A percentile compares a stretch with the other conserved stretches of the same genome.
These are phyloP conservation scores for Stegophylla sp. DNA, from an alignment of 2,888 invertebrate species.

Conservation along the genomic window DNA sequence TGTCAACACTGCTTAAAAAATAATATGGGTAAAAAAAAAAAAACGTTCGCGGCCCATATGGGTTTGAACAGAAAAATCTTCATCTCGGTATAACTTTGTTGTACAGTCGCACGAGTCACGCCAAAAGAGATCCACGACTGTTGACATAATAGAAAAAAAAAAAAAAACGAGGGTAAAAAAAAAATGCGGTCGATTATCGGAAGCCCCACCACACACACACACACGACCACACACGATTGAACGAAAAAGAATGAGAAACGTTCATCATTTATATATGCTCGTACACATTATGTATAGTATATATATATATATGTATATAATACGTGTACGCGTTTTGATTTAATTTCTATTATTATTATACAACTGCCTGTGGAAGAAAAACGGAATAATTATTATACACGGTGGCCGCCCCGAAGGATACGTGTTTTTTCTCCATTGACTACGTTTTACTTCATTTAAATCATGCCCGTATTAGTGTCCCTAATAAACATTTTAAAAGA, in stretches of 20 bases:
- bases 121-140: constrained; percentile 34
- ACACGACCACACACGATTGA: constrained; percentile 54
- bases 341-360: constrained; percentile 58
- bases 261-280: too few relatives aligned
- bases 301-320: not conserved
- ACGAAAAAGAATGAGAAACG: constrained; percentile 7
- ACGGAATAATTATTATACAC: constrained; percentile 55
- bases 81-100: not conserved
- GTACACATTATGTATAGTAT: too few relatives aligned
- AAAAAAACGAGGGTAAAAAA: constrained; percentile 19
- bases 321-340: constrained; percentile 21
- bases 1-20: constrained; percentile 41
- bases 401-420: constrained; percentile 31
- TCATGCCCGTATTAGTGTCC: constrained; percentile 41
- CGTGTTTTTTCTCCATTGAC: constrained; percentile 35
- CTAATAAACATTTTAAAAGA: constrained; percentile 30
- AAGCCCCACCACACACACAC: constrained; percentile 57
- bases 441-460: constrained; percentile 46
- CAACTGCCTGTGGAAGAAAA: constrained; percentile 43
- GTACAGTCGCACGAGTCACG: constrained; percentile 9
- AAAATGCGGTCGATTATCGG: constrained; percentile 47
- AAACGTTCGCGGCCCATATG: not conserved
- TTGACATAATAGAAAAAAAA: constrained; percentile 28
- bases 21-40: not conserved
- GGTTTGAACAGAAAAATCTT: not conserved